Conservation (phyloP, 2,113 vertebrate genomes). For the Halcyon senegalensis region DNA sequence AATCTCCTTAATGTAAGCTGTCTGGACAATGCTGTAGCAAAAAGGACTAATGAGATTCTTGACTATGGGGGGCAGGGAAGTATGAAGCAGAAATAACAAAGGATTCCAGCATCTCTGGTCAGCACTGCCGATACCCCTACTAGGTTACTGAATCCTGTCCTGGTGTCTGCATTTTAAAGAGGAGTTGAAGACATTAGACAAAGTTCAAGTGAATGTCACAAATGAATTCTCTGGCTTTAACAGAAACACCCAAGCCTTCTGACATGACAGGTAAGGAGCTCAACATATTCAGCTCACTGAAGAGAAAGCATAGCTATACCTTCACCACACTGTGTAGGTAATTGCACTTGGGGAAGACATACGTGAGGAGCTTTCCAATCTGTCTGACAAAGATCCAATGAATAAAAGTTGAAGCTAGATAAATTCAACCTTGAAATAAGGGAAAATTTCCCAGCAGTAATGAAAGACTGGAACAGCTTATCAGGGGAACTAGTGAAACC, state of each 20-base stretch:
- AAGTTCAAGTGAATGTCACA: slow-evolving; percentile 26
- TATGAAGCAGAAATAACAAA: slow-evolving; percentile 31
- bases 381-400: neutral
- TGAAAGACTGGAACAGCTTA: neutral
- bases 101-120: neutral
- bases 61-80: neutral
- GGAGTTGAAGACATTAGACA: slow-evolving; percentile 24
- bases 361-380: neutral
- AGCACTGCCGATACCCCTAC: neutral
- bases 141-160: neutral
- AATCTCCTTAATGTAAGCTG: slow-evolving; percentile 62
- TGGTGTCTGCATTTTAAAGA: slow-evolving; percentile 37
- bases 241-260: neutral
- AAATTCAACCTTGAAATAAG: neutral
- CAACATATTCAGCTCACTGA: neutral
- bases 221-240: slow-evolving; percentile 3
- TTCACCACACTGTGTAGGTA: neutral
- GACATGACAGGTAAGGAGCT: neutral
- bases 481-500: neutral
- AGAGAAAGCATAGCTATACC: neutral
- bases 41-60: slow-evolving; percentile 51
- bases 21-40: slow-evolving; percentile 43
- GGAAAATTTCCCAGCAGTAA: neutral
- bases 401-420: neutral
- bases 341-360: neutral